phyloP scores from a whole-genome alignment of 2,797 vertebrate genomes.

The Gephyroberyx darwinii region DNA sequence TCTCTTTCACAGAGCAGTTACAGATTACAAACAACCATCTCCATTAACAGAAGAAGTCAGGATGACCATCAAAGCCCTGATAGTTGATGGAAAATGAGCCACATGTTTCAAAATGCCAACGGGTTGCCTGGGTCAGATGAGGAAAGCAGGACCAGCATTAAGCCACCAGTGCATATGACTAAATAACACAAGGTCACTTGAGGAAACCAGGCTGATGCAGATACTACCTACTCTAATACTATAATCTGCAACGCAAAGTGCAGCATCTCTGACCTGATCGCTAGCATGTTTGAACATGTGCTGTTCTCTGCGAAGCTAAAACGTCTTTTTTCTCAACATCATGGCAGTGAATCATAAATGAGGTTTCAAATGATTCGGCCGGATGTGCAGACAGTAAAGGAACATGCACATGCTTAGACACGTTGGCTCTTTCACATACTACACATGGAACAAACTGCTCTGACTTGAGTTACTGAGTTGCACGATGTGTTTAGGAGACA shows the following conservation, averaged over 20 bases:
- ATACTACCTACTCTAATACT: slow-evolving; percentile 30
- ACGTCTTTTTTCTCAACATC: neutral
- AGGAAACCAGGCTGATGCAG: neutral
- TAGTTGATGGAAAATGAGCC: neutral
- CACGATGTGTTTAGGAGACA: no score
- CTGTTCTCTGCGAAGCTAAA: neutral
- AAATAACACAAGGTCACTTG: neutral
- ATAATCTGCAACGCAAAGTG: slow-evolving; percentile 41
- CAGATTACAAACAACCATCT: slow-evolving; percentile 5
- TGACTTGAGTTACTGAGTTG: neutral
- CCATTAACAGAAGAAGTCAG: no score
- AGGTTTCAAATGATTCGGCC: slow-evolving; percentile 1
- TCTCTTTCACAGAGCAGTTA: neutral
- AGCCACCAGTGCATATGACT: neutral
- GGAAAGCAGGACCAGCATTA: neutral
- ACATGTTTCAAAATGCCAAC: neutral
- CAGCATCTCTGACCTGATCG: slow-evolving; percentile 28
- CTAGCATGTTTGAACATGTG: slow-evolving; percentile 39
- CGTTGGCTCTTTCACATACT: neutral
- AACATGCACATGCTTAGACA: slow-evolving; percentile 35
- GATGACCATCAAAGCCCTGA: neutral
- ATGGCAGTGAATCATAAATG: slow-evolving; percentile 24
- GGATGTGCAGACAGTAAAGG: neutral
- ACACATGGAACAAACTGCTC: neutral
- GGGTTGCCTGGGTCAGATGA: neutral